A percentile compares a stretch with the other conserved stretches of the same genome.
phyloP scores from a whole-genome alignment of 2,797 vertebrate species.

The Valencia hispanica region DNA sequence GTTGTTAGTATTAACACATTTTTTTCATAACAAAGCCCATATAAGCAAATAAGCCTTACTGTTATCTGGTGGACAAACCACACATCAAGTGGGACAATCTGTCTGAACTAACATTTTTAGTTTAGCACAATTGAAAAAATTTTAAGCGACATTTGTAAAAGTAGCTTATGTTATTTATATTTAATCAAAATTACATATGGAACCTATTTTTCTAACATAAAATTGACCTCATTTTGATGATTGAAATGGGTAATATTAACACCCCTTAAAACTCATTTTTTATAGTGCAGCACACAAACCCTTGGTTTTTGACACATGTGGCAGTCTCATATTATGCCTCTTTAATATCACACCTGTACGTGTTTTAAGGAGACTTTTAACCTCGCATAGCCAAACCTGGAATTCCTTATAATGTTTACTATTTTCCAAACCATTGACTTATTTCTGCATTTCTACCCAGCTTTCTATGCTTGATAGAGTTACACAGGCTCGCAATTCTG shows the following conservation, averaged over 20 bases:
- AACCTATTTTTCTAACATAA: background rate
- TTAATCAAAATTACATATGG: background rate
- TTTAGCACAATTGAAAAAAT: background rate
- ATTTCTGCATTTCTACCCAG: slow-evolving; percentile 31
- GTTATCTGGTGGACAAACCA: background rate
- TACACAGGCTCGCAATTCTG: slow-evolving; percentile 58
- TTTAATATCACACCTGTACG: slow-evolving; percentile 2
- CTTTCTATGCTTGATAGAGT: slow-evolving; percentile 52
- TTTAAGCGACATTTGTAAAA: background rate
- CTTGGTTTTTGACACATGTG: background rate
- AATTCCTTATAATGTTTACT: background rate
- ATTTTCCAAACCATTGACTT: slow-evolving; percentile 32
- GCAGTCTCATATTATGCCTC: background rate
- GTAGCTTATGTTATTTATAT: background rate
- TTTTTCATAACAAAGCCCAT: background rate
- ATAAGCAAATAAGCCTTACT: no score
- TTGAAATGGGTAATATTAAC: background rate
- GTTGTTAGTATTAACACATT: background rate
- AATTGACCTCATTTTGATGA: background rate
- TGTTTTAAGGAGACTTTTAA: background rate
- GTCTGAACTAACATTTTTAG: background rate
- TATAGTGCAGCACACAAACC: background rate
- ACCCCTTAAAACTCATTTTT: background rate
- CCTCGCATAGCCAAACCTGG: background rate
- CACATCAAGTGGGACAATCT: background rate